Evolutionary conservation across 1,140 invertebrate species (phyloP), one percentile per base, ranked within the genome.

Genomic region (Drosophila leontia): DNA sequence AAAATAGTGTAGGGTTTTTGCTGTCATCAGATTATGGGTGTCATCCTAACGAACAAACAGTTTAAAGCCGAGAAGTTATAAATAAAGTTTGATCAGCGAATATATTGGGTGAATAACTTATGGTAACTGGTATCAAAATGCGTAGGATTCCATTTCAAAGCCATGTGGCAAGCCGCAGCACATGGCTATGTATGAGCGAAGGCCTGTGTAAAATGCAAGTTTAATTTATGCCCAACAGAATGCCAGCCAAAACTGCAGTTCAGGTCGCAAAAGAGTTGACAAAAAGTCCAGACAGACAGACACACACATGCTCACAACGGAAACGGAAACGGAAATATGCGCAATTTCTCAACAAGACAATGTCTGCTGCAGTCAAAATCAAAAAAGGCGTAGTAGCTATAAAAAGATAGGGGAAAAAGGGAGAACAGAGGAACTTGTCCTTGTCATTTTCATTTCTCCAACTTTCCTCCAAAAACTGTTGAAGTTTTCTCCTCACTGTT

Each of bases 161-260:
- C 71, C 60, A 67, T 59, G 74, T 65, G 75, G 72, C 37, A 79
- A 75, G 78, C 61, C 56, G 17, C 57, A 51, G 15, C 57, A 51
- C n/a, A 35, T 57, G 39, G 39, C 17, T 19, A 26, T 41, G 34
- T 32, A 47, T 32, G 34, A 39, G n/a, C 5, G 13, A 17, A 45
- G 39, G 47, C 15, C 19, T 42, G 53, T 37, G 65, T 60, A 67
- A 78, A 80, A 72, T 79, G 64, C 77, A 67, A 80, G 71, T 77
- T 87, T 88, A 87, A 87, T 84, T 87, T 87, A 87, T 87, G 84
- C 84, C 29, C 79, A 42, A 57, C 75, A 48, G 58, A 47, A 39
- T 60, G 56, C 44, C 69, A 82, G 61, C 70, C 78, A 64, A 69
- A 88, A 88, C 80, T 82, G 77, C 78, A 86, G 45, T 47, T 55